Conservation (phyloP, 2,113 vertebrate species). For the Engystomops pustulosus region DNA sequence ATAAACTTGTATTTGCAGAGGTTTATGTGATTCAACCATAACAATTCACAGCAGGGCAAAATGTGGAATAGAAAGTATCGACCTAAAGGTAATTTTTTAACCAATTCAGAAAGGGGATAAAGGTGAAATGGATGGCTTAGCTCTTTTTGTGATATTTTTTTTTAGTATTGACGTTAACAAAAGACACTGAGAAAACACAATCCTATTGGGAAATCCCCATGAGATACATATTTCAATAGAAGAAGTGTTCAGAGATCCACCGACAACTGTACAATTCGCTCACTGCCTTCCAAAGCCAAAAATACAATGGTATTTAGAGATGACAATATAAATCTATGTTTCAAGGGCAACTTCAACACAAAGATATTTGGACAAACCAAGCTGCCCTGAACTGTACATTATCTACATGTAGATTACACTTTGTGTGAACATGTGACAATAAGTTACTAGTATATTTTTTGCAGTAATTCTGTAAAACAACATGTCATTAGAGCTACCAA, state of each 20-base stretch:
- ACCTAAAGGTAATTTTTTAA: slow-evolving; percentile 60
- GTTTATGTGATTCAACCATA: slow-evolving; percentile 58
- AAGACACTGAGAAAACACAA: slow-evolving; percentile 57
- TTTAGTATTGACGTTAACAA: slow-evolving; percentile 58
- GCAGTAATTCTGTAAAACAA: too few relatives aligned
- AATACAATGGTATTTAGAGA: slow-evolving; percentile 55
- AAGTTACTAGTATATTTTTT: too few relatives aligned
- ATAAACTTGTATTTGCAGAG: slow-evolving; percentile 60
- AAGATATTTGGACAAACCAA: slow-evolving; percentile 20
- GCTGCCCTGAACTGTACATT: not conserved
- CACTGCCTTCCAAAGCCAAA: slow-evolving; percentile 23
- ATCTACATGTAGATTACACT: not conserved
- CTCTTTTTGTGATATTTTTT: slow-evolving; percentile 59
- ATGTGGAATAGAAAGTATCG: slow-evolving; percentile 58
- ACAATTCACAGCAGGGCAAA: slow-evolving; percentile 59
- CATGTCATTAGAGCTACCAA: too few relatives aligned
- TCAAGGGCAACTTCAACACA: slow-evolving; percentile 52
- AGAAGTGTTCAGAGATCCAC: slow-evolving; percentile 55
- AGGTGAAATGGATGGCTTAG: slow-evolving; percentile 60
- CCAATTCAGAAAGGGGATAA: slow-evolving; percentile 59
- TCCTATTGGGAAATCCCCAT: slow-evolving; percentile 60
- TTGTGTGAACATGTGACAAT: too few relatives aligned
- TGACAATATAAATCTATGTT: slow-evolving; percentile 54
- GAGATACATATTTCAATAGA: slow-evolving; percentile 60
- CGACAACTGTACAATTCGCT: slow-evolving; percentile 55